Conservation (phyloP, 2,113 vertebrate genomes). For the Campylomormyrus numenius region DNA sequence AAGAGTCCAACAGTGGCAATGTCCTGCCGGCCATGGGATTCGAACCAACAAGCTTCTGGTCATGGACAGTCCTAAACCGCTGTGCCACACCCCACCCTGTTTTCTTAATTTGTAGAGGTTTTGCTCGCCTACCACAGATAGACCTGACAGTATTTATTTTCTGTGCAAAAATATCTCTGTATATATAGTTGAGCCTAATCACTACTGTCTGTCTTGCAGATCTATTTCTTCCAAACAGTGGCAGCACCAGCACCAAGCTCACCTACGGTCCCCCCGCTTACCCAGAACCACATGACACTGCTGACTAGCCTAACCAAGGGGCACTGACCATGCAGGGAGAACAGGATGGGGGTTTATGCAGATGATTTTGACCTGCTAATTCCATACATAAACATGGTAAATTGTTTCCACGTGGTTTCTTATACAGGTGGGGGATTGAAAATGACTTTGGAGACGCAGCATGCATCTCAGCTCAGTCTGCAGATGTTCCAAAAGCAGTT, state of each 20-base stretch:
- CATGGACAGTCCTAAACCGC: background rate
- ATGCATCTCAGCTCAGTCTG: background rate
- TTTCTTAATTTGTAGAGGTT: background rate
- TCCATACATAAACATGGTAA: background rate
- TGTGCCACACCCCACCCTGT: background rate
- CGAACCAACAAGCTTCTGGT: background rate
- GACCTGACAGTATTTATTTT: background rate
- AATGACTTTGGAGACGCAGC: background rate
- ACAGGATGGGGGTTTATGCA: conserved; percentile 18
- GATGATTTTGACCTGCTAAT: background rate
- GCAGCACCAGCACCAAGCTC: background rate
- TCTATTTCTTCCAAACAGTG: conserved; percentile 60
- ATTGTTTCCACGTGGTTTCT: conserved; percentile 24
- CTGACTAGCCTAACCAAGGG: background rate
- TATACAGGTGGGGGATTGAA: background rate
- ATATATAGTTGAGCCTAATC: background rate
- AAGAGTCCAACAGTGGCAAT: background rate
- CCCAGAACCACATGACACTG: conserved; percentile 15
- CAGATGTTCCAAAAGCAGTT: background rate
- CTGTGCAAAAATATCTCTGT: background rate
- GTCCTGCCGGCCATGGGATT: background rate
- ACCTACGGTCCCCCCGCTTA: background rate
- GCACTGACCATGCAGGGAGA: conserved; percentile 26
- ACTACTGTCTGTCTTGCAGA: conserved; percentile 33
- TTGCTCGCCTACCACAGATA: background rate